Evolutionary conservation across 2,888 invertebrate species (phyloP).

Genomic region (Cristatella mucedo): DNA sequence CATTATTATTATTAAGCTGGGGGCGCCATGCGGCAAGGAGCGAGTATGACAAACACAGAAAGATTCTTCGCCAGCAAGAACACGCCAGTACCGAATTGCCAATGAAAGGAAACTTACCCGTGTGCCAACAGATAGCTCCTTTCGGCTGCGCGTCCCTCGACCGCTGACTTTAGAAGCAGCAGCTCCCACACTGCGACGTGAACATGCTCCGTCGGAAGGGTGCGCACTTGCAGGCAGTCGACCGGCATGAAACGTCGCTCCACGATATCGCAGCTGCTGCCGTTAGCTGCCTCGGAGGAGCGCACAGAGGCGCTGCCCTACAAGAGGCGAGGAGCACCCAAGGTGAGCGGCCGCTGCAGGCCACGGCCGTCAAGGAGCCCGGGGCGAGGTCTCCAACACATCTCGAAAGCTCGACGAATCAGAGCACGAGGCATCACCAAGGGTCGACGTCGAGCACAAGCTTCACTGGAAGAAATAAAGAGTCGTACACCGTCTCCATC

Average conservation of each 20-base stretch:
- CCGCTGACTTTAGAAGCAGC: slow-evolving; percentile 78
- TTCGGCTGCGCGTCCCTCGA: slow-evolving; percentile 80
- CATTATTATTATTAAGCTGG: too few relatives aligned
- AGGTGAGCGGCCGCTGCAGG: background rate
- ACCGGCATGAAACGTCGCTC: slow-evolving; percentile 91
- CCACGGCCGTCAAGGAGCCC: too few relatives aligned
- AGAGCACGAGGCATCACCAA: too few relatives aligned
- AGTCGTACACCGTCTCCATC: too few relatives aligned
- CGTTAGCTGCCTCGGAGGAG: slow-evolving; percentile 9
- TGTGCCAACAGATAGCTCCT: slow-evolving; percentile 91
- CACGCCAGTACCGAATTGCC: background rate
- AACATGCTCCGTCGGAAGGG: slow-evolving; percentile 71
- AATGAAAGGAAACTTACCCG: slow-evolving; percentile 46
- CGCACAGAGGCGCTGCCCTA: slow-evolving; percentile 10
- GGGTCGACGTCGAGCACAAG: too few relatives aligned
- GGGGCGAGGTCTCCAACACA: too few relatives aligned
- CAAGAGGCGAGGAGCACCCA: background rate
- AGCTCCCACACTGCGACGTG: slow-evolving; percentile 95
- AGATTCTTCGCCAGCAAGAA: background rate
- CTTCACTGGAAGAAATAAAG: too few relatives aligned
- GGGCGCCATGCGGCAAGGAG: too few relatives aligned
- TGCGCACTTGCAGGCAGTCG: slow-evolving; percentile 87
- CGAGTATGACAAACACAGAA: too few relatives aligned
- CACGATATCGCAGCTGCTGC: too few relatives aligned
- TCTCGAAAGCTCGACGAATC: too few relatives aligned